phyloP scores from a whole-genome alignment of 92 coral and sea anemone genomes.

The Isaurus tuberculatus region DNA sequence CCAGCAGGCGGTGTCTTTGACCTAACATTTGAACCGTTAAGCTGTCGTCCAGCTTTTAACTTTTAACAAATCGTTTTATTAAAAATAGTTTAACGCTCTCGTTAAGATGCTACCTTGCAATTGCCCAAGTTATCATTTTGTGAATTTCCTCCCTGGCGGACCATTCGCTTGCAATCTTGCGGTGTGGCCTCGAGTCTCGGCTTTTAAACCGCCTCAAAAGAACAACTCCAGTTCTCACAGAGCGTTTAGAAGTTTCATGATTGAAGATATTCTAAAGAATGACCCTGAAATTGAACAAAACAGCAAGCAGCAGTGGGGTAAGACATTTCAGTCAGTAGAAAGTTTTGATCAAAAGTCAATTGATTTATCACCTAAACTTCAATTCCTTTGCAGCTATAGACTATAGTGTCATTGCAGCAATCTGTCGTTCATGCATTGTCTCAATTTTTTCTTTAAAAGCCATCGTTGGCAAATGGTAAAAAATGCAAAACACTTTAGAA shows the following conservation, averaged over 20 bases:
- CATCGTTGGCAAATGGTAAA: no score
- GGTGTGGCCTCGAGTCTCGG: conserved; percentile 62
- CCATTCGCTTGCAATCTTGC: conserved; percentile 13
- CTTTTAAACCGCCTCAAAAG: conserved; percentile 44
- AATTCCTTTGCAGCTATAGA: no score
- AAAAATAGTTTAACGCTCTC: not conserved
- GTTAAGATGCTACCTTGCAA: conserved; percentile 26
- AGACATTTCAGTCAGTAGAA: not conserved
- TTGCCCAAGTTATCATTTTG: conserved; percentile 19
- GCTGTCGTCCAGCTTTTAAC: conserved; percentile 1
- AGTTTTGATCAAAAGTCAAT: no score
- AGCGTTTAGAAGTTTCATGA: conserved; percentile 70
- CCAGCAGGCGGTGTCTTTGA: conserved; percentile 14
- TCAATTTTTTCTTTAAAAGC: no score
- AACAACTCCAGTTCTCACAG: conserved; percentile 9
- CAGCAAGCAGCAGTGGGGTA: conserved; percentile 8
- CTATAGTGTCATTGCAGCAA: not conserved
- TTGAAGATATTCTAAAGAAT: conserved; percentile 69
- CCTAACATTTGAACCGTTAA: not conserved
- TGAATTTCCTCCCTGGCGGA: not conserved
- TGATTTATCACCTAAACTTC: no score
- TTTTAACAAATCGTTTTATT: not conserved
- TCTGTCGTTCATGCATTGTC: not conserved
- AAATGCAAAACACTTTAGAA: no score
- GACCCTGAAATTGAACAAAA: conserved; percentile 30